phyloP scores from a whole-genome alignment of 2,797 vertebrate genomes.

The Aeoliscus strigatus region DNA sequence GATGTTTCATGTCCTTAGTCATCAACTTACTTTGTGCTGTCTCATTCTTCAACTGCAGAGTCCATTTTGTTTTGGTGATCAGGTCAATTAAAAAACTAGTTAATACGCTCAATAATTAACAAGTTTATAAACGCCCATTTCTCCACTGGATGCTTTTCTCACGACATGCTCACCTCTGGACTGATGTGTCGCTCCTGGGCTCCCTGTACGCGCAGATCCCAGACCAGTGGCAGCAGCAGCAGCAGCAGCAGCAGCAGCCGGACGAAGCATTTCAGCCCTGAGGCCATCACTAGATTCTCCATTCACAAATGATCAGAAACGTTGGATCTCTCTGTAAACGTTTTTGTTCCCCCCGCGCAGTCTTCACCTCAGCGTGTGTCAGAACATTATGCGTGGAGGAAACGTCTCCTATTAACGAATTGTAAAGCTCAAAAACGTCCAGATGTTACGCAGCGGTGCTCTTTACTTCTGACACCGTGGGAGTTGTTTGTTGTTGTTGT shows the following conservation, averaged over 20 bases:
- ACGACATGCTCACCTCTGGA: slow-evolving; percentile 68
- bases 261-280: slow-evolving; percentile 41
- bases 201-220: slow-evolving; percentile 59
- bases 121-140: too few relatives aligned
- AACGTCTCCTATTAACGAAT: slow-evolving; percentile 9
- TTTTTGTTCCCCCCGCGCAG: slow-evolving; percentile 3
- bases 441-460: background rate
- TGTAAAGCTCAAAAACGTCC: background rate
- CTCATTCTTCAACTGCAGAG: rapidly evolving
- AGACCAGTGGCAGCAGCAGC: slow-evolving; percentile 62
- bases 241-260: slow-evolving; percentile 68
- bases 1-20: too few relatives aligned
- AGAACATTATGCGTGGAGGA: slow-evolving; percentile 58
- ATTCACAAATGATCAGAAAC: background rate
- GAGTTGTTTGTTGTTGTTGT: too few relatives aligned
- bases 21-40: background rate
- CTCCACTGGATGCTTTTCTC: background rate
- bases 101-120: too few relatives aligned
- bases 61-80: too few relatives aligned
- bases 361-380: slow-evolving; percentile 40
- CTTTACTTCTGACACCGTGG: slow-evolving; percentile 12
- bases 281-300: slow-evolving; percentile 58
- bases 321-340: slow-evolving; percentile 11
- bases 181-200: slow-evolving; percentile 57
- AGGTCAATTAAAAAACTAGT: too few relatives aligned